These are phyloP conservation scores for Eubucco bourcierii DNA, from an alignment of 2,113 vertebrate genomes.

Conservation along the genomic window DNA sequence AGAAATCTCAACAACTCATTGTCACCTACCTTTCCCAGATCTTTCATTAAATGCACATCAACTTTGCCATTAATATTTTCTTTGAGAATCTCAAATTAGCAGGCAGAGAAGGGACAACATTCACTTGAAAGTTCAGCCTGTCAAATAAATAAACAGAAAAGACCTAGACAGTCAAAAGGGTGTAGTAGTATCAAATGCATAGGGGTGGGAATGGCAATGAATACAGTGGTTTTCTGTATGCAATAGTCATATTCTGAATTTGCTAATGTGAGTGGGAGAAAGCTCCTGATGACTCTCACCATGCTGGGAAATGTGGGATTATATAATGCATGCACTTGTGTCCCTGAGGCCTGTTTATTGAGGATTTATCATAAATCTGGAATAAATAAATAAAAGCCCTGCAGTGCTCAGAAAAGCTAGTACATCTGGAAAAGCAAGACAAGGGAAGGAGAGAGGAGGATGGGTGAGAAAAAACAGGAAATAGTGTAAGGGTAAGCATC, in stretches of 20 bases:
- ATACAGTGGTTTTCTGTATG: not conserved
- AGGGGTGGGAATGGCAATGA: not conserved
- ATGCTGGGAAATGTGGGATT: not conserved
- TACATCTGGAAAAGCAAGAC: not conserved
- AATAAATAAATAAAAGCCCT: not conserved
- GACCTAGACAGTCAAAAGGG: not conserved
- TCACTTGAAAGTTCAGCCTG: not conserved
- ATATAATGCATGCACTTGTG: not conserved
- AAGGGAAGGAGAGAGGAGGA: not conserved
- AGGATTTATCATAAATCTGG: not conserved
- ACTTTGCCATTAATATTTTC: not conserved
- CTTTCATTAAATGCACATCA: not conserved
- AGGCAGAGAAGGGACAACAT: not conserved
- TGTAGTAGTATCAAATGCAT: not conserved
- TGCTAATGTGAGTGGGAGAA: slow-evolving; percentile 9
- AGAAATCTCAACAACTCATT: not conserved
- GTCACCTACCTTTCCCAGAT: not conserved
- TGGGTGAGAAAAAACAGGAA: not conserved
- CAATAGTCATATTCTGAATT: not conserved
- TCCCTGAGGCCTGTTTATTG: not conserved
- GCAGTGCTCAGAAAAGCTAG: not conserved
- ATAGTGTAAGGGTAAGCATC: not conserved
- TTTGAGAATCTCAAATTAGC: not conserved
- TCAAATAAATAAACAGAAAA: not conserved
- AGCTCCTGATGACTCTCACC: not conserved